phyloP scores from a whole-genome alignment of 2,888 invertebrate species.

The Tiphia femorata region DNA sequence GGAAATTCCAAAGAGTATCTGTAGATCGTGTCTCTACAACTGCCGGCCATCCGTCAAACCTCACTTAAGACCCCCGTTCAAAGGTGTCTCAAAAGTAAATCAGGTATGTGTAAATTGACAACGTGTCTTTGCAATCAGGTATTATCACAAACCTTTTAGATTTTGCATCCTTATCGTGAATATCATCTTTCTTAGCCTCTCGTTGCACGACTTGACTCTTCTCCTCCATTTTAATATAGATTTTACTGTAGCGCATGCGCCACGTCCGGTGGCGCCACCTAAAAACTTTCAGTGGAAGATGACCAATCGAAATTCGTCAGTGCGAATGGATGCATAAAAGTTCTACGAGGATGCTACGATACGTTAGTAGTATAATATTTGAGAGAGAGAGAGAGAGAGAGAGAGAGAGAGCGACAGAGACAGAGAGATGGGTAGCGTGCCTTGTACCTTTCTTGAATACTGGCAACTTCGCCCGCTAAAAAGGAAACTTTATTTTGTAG shows the following conservation, averaged over 20 bases:
- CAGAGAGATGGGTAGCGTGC: too few species aligned
- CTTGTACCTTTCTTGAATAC: too few species aligned
- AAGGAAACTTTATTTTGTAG: too few species aligned
- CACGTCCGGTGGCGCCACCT: slow-evolving; percentile 27
- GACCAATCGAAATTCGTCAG: too few species aligned
- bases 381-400: too few species aligned
- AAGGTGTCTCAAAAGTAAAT: not conserved
- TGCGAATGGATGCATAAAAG: too few species aligned
- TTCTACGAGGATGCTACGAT: too few species aligned
- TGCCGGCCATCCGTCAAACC: slow-evolving; percentile 24
- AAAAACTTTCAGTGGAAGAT: slow-evolving; percentile 1
- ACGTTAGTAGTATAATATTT: too few species aligned
- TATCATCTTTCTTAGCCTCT: slow-evolving; percentile 70
- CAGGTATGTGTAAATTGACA: not conserved
- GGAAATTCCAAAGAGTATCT: not conserved
- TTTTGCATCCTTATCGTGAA: slow-evolving; percentile 68
- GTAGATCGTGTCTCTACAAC: slow-evolving; percentile 8
- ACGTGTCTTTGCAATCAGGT: not conserved
- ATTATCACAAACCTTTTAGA: slow-evolving; percentile 68
- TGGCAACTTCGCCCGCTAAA: too few species aligned
- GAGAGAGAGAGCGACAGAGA: too few species aligned
- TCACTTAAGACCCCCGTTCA: not conserved
- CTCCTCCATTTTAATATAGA: slow-evolving; percentile 69
- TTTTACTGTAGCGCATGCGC: slow-evolving; percentile 47
- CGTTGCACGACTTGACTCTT: slow-evolving; percentile 69